Base-by-base conservation (phyloP, 2,888 invertebrate genomes). In the Patella caerulea region DNA sequence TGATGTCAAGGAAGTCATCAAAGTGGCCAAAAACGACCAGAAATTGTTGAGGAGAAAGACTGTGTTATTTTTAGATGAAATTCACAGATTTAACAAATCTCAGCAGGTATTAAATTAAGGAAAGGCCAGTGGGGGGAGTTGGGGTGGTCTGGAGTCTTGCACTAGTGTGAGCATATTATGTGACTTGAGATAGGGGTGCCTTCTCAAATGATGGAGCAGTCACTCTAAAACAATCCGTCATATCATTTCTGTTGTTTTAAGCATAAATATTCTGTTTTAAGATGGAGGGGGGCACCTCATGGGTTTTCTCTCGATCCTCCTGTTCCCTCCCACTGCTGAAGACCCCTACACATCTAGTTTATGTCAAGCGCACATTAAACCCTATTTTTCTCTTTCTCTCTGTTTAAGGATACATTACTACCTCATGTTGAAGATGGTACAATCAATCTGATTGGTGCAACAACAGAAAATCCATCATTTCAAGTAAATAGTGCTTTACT, bases 381-480 rank as follows among this genome's bases (percentile, higher is more conserved):
- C 9, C 45, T 45, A 45, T 45, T 45, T 45, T 45, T 9, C 45
- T 45, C 45, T 45, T 45, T 45, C 7, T 45, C 45, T 69, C 81
- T 72, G 77, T 79, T 78, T 2, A 79, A 92, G 92, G 96, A 96
- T 90, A 94, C 94, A 74, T 95, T 96, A 91, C 90, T 96, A 79
- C 94, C 95, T 3, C 95, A 95, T 90, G 94, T 96, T 19, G 96
- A 96, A 91, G 94, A 94, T 90, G 96, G 96, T 0, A 95, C 95
- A 52, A 94, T 96, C 59, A 94, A 93, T 71, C 91, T 96, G 79
- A 94, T 96, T 78, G 96, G 96, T 53, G 96, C 96, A 0, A 96
- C 96, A 0, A 96, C 96, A 65, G 96, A 96, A 91, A 96, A 96
- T 91, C 96, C 96, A n/a, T 96, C 96, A 0, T 96, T 96, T 90